phyloP scores from a whole-genome alignment of 1,140 invertebrate genomes.

The Philopotamus ludificatus region DNA sequence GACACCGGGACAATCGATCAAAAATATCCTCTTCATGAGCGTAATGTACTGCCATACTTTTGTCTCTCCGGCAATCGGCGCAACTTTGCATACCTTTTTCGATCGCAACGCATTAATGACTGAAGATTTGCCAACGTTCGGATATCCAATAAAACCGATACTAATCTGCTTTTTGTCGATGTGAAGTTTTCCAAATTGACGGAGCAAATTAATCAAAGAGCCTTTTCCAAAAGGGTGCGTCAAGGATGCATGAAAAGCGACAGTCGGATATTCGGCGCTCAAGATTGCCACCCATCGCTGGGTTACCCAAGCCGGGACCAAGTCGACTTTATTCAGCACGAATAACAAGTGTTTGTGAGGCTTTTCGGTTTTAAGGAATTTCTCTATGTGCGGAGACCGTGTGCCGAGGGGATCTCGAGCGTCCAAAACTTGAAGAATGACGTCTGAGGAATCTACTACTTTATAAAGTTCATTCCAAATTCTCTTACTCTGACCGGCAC shows the following conservation, averaged over 20 bases:
- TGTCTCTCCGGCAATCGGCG: slow-evolving; percentile 98
- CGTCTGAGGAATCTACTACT: slow-evolving; percentile 98
- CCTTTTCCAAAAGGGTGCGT: slow-evolving; percentile 99
- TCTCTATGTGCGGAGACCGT: slow-evolving; percentile 89
- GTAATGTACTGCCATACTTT: slow-evolving; percentile 99
- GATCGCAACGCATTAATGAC: slow-evolving; percentile 94
- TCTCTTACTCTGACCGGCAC: slow-evolving; percentile 91
- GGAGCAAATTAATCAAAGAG: slow-evolving; percentile 91
- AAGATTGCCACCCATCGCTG: slow-evolving; percentile 93
- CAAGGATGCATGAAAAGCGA: slow-evolving; percentile 97
- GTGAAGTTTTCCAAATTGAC: slow-evolving; percentile 96
- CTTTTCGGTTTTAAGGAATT: slow-evolving; percentile 86
- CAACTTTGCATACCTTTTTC: slow-evolving; percentile 97
- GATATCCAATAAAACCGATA: slow-evolving; percentile 98
- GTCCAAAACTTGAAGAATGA: slow-evolving; percentile 91
- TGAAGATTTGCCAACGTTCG: slow-evolving; percentile 98
- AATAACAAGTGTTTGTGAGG: slow-evolving; percentile 94
- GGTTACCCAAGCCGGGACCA: slow-evolving; percentile 97
- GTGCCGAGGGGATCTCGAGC: slow-evolving; percentile 95
- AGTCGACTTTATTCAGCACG: slow-evolving; percentile 92
- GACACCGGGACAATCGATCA: slow-evolving; percentile 99
- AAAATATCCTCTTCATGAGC: slow-evolving; percentile 93
- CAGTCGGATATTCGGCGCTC: slow-evolving; percentile 92
- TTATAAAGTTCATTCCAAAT: slow-evolving; percentile 99
- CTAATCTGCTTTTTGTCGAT: slow-evolving; percentile 97